These are phyloP conservation scores for Xiphophorus hellerii DNA, from an alignment of 2,113 vertebrate genomes.

Conservation along the genomic window DNA sequence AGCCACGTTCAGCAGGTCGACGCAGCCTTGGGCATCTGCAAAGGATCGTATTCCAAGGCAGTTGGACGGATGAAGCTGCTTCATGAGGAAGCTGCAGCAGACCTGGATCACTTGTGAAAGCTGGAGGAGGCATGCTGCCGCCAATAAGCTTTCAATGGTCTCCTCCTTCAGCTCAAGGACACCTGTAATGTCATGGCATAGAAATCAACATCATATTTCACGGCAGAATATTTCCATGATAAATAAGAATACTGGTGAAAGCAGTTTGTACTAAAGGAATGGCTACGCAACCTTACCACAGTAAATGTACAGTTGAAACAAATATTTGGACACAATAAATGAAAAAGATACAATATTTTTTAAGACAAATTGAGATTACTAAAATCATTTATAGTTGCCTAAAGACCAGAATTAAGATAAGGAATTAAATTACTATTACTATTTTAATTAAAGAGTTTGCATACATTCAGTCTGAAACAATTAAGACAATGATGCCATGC, in stretches of 20 bases:
- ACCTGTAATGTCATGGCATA: conserved; percentile 78
- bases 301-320: not conserved
- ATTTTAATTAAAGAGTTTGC: not conserved
- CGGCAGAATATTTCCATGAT: not conserved
- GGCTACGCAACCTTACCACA: not conserved
- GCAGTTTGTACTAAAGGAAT: not conserved
- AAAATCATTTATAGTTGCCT: not conserved
- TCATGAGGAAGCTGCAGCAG: conserved; percentile 96
- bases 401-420: not conserved
- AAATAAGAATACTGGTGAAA: not conserved
- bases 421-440: not conserved
- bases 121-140: conserved; percentile 95
- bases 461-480: not conserved
- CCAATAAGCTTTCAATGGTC: conserved; percentile 93
- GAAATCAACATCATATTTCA: conserved; percentile 18
- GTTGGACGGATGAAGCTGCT: conserved; percentile 97
- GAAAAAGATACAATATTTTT: too few species aligned
- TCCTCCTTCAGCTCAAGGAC: conserved; percentile 95
- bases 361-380: not conserved
- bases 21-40: conserved; percentile 94
- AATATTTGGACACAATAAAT: not conserved
- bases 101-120: conserved; percentile 95
- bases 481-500: not conserved
- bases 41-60: conserved; percentile 97
- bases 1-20: conserved; percentile 92